Base-by-base conservation (phyloP, 2,113 vertebrate genomes). In the Chiloscyllium plagiosum region DNA sequence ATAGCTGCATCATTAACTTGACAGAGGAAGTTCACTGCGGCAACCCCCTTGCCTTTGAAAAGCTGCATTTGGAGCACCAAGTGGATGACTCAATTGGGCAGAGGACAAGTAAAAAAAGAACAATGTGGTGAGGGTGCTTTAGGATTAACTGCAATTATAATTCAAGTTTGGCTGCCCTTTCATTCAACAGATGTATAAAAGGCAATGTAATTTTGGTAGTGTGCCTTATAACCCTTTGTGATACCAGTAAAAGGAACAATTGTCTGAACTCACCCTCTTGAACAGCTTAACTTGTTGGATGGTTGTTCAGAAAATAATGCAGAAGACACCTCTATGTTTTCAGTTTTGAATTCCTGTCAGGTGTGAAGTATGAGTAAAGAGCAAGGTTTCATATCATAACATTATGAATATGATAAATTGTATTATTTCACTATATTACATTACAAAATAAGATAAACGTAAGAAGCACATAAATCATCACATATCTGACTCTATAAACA, bases 131-230 rank as follows among this genome's bases (percentile, higher is more conserved):
- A 93, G 61, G 17, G n/a, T 22, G 20, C 61, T 68, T 93, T 66
- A 66, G 61, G n/a, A 66, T 93, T 93, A 93, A 93, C 56, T 93
- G 89, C 61, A 93, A 93, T 65, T 93, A 93, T 68, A 37, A 68
- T 93, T 66, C 89, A 66, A 19, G 89, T 42, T 66, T 93, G 61
- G 89, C 65, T 68, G 89, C 33, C 89, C 61, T 93, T 66, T 93
- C 89, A 93, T 93, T 93, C 33, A 66, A 65, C 15, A 22, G n/a
- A 66, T 65, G n/a, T 93, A 93, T 66, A 66, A 66, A 93, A 93
- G 66, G 89, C 61, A 66, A 93, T 37, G 89, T 61, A 26, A 3
- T 61, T 90, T 90, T 61, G 26, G n/a, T 66, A n/a, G 56, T 66
- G n/a, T 66, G 17, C 89, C 5, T 20, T 15, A 66, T 17, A 66